Conservation (phyloP, 2,797 vertebrate genomes). For the Sebastes diploproa region DNA sequence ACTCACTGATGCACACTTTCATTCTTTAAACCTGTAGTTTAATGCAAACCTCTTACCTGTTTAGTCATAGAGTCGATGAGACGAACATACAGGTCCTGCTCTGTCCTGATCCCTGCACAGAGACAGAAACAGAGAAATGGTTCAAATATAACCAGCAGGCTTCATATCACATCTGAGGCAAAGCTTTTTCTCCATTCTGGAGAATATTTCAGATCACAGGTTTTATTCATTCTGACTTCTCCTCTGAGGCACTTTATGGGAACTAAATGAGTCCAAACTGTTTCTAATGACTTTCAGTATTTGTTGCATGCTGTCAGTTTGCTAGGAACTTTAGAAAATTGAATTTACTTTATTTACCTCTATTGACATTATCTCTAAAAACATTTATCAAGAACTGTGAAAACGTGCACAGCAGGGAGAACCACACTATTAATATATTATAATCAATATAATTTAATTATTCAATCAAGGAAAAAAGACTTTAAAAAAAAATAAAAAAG, state of each 20-base stretch:
- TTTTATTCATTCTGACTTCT: slow-evolving; percentile 33
- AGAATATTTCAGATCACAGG: slow-evolving; percentile 15
- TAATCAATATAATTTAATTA: slow-evolving; percentile 18
- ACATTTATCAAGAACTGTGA: neutral
- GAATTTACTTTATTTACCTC: neutral
- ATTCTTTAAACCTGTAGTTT: slow-evolving; percentile 14
- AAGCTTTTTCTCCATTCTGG: slow-evolving; percentile 9
- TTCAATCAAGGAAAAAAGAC: neutral
- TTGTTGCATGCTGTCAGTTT: slow-evolving; percentile 24
- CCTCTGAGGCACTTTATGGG: slow-evolving; percentile 20
- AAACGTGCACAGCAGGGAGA: slow-evolving; percentile 17
- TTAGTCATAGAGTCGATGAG: slow-evolving; percentile 99
- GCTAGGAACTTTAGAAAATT: neutral
- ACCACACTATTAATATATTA: neutral
- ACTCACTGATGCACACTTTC: slow-evolving; percentile 1
- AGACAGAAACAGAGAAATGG: slow-evolving; percentile 8
- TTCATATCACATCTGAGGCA: slow-evolving; percentile 26
- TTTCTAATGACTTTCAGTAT: slow-evolving; percentile 18
- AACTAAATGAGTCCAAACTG: slow-evolving; percentile 35
- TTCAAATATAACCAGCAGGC: slow-evolving; percentile 6
- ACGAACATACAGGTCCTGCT: slow-evolving; percentile 97
- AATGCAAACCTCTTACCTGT: slow-evolving; percentile 86
- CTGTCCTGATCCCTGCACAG: slow-evolving; percentile 92
- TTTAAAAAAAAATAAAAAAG: neutral
- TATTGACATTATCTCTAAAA: slow-evolving; percentile 4